A percentile compares a stretch with the other conserved stretches of the same genome.
Evolutionary conservation across 2,113 vertebrate genomes (phyloP).

Genomic region (Leptobrachium leishanense): DNA sequence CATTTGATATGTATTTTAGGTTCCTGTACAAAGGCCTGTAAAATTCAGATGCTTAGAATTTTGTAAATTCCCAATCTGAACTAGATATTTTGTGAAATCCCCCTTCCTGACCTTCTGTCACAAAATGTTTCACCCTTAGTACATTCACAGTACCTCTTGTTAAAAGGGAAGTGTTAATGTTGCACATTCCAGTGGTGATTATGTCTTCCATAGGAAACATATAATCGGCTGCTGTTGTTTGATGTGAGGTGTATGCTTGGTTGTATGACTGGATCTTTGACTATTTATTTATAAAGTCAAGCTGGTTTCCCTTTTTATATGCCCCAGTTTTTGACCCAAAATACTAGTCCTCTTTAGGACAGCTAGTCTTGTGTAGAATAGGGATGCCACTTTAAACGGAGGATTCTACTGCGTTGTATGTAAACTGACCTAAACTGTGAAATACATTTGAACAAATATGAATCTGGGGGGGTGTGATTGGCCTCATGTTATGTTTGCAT

Average conservation of each 20-base stretch:
- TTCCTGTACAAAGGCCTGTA: neutral
- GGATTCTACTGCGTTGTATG: no score
- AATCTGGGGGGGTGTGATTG: no score
- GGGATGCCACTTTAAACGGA: no score
- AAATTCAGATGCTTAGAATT: no score
- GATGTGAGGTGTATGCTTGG: constrained; percentile 2
- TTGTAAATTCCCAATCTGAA: neutral
- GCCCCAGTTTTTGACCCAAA: no score
- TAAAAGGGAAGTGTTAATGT: neutral
- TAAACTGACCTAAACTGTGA: no score
- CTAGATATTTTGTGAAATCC: neutral
- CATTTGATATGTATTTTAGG: neutral
- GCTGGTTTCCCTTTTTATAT: neutral
- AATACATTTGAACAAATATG: no score
- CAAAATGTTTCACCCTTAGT: neutral
- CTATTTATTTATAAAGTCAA: constrained; percentile 11
- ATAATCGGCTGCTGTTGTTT: constrained; percentile 7
- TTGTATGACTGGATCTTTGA: constrained; percentile 26
- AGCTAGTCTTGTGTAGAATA: neutral
- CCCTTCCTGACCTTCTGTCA: neutral
- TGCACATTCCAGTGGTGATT: constrained; percentile 28
- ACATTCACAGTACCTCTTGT: neutral
- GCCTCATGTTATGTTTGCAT: no score
- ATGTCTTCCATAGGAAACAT: neutral
- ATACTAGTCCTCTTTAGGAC: neutral